phyloP scores from a whole-genome alignment of 1,140 invertebrate genomes.

The Apis laboriosa region DNA sequence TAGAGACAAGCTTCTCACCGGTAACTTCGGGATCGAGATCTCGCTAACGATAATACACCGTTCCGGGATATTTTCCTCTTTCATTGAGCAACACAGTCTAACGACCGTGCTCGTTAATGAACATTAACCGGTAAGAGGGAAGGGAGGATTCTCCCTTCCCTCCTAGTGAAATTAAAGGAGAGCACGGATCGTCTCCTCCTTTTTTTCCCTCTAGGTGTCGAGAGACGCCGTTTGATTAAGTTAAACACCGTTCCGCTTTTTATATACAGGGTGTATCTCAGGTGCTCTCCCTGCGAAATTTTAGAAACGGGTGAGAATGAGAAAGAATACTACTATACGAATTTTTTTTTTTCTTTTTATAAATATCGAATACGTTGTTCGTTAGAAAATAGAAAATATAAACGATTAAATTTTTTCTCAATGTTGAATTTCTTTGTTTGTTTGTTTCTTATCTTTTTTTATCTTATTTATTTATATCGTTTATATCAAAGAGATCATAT shows the following conservation, averaged over 20 bases:
- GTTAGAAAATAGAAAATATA: too few species aligned
- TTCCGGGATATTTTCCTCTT: slow-evolving; percentile 21
- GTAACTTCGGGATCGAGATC: neutral
- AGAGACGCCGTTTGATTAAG: neutral
- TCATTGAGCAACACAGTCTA: slow-evolving; percentile 19
- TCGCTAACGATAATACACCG: slow-evolving; percentile 9
- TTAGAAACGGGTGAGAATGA: too few species aligned
- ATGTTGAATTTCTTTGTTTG: too few species aligned
- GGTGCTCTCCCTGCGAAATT: too few species aligned
- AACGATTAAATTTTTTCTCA: too few species aligned
- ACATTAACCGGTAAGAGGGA: slow-evolving; percentile 24
- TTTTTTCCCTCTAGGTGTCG: neutral
- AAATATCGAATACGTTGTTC: too few species aligned
- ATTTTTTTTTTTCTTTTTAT: too few species aligned
- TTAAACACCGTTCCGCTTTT: neutral
- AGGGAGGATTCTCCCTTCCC: neutral
- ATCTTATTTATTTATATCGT: too few species aligned
- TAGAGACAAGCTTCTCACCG: slow-evolving; percentile 3
- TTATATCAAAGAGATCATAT: too few species aligned
- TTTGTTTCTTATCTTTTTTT: too few species aligned
- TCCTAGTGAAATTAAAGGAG: slow-evolving; percentile 14
- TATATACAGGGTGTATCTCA: neutral
- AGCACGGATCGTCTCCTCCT: neutral
- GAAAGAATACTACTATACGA: too few species aligned
- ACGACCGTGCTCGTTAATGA: slow-evolving; percentile 47